These are phyloP conservation scores for Amphiprion percula DNA, from an alignment of 2,113 vertebrate species.

Conservation along the genomic window DNA sequence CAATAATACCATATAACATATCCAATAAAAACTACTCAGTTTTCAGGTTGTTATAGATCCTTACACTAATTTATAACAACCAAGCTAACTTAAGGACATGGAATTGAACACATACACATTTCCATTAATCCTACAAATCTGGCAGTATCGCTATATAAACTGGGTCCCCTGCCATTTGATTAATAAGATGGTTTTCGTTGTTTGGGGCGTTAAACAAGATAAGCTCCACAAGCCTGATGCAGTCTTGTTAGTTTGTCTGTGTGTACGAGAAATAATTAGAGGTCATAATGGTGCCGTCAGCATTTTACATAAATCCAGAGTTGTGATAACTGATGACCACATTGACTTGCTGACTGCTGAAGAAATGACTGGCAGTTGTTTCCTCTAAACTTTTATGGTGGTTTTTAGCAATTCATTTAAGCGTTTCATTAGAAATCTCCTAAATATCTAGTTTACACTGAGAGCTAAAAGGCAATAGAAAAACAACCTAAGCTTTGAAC, in stretches of 20 bases:
- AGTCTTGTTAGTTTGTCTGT: background rate
- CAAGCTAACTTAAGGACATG: background rate
- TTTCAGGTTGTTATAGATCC: background rate
- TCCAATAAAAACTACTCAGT: slow-evolving; percentile 10
- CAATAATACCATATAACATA: slow-evolving; percentile 8
- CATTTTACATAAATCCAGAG: background rate
- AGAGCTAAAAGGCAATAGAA: no score
- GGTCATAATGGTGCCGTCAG: background rate
- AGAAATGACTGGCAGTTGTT: no score
- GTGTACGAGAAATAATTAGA: background rate
- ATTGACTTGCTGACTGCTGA: background rate
- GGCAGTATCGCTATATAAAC: background rate
- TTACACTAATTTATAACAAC: slow-evolving; percentile 5
- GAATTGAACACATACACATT: background rate
- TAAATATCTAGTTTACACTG: no score
- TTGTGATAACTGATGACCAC: background rate
- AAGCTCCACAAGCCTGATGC: slow-evolving; percentile 1
- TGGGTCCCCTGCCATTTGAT: slow-evolving; percentile 11
- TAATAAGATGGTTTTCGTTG: background rate
- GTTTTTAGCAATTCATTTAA: no score
- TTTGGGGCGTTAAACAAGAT: background rate
- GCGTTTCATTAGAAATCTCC: no score
- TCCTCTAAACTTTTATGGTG: no score
- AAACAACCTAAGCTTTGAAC: no score
- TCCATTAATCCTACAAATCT: slow-evolving; percentile 6